These are phyloP conservation scores for Melospiza georgiana DNA, from an alignment of 2,113 vertebrate genomes.

Conservation along the genomic window DNA sequence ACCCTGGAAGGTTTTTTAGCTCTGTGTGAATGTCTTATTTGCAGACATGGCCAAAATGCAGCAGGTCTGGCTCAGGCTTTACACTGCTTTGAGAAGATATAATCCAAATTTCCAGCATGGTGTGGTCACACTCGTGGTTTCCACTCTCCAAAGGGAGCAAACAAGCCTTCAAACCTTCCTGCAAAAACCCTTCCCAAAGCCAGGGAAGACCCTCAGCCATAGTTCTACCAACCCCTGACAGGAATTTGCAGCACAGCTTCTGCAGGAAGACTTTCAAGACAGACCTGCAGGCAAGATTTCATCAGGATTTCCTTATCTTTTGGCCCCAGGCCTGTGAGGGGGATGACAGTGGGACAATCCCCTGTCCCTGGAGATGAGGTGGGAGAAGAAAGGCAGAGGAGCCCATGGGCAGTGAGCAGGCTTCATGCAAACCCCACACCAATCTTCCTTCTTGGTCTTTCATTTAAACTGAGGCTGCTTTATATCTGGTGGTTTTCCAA, in stretches of 20 bases:
- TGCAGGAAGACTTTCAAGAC: not conserved
- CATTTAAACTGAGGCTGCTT: not conserved
- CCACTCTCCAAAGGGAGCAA: not conserved
- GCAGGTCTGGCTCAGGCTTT: not conserved
- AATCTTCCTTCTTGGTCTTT: not conserved
- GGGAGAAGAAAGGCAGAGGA: not conserved
- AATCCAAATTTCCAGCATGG: not conserved
- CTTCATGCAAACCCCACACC: accelerated
- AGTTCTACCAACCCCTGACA: not conserved
- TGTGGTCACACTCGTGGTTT: not conserved
- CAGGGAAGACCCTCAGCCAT: not conserved
- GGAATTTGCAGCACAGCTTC: not conserved
- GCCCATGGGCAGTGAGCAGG: accelerated
- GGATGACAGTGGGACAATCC: not conserved
- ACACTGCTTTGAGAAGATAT: not conserved
- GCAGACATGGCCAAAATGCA: not conserved
- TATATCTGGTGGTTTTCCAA: not conserved
- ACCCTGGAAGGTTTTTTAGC: not conserved
- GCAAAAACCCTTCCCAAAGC: not conserved
- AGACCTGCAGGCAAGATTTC: not conserved
- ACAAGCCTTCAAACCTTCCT: not conserved
- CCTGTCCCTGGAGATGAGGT: not conserved
- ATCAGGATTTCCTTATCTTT: not conserved
- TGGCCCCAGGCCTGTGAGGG: not conserved
- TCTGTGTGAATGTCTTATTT: not conserved